Evolutionary conservation across 2,888 invertebrate genomes (phyloP), one percentile per base, ranked within the genome.

Genomic region (Lithophane ornitopus): DNA sequence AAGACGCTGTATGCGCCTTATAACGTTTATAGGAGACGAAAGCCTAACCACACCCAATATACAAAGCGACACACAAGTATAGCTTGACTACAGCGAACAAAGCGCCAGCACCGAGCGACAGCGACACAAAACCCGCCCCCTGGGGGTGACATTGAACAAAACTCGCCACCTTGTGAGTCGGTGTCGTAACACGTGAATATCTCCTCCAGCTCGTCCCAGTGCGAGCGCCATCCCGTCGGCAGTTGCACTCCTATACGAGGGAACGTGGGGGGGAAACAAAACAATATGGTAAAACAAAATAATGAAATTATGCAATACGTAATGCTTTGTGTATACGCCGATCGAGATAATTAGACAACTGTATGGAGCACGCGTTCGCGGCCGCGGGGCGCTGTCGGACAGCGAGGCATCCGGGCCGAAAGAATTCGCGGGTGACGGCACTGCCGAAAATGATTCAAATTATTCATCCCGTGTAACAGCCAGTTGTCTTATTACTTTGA

Each of bases 181-280:
- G 22, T 4, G 34, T 49, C 93, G 92, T 89, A 86, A 83, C 90
- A 81, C n/a, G 87, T 69, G 91, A 95, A 94, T 91, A 95, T 91
- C 14, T 95, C 94, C 69, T 91, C 91, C 77, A 95, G 88, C 19
- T 95, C 95, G 88, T 90, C 92, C 95, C 95, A 95, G 88, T 93
- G 92, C 71, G 94, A 84, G 80, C 91, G 88, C 93, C 88, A 88
- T 71, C 82, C 86, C 63, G 74, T 63, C 81, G 62, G 52, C 77
- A 67, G 52, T 0, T 0, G 66, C n/a, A 3, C 52, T 28, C 28
- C 66, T 67, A 11, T 3, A 4, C 14, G 65, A 19, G n/a, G 54
- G 54, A n/a, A 34, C 26, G 68, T 12, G 58, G 39, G 34, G 3
- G 3, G 49, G 63, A 72, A 73, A 81, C 71, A 74, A 59, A 75